Evolutionary conservation across 2,113 vertebrate genomes (phyloP), one percentile per base, ranked within the genome.

Genomic region (Typhlomys cinereus): DNA sequence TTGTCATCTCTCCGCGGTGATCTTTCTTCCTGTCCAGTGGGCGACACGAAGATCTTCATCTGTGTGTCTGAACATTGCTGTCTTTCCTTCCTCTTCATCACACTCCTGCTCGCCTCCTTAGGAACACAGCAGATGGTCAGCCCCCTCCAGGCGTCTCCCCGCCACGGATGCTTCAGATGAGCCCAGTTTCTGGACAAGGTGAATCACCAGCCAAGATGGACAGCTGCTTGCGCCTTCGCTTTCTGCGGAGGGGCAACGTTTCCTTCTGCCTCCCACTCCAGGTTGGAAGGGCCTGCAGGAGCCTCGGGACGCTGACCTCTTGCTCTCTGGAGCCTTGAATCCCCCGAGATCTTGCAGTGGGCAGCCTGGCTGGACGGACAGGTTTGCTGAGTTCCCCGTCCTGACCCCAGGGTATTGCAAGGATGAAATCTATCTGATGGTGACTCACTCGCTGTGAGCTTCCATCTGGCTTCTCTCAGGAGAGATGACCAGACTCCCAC

Each of bases 101-200:
- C 85, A 96, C 97, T 95, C 95, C 93, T 94, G 52, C 89, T 97
- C 95, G 96, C 98, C 97, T 94, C 96, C 85, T 81, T 76, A 39
- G 91, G n/a, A n/a, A n/a, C n/a, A n/a, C n/a, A n/a, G n/a, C n/a
- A 71, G 84, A 90, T 70, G 76, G 82, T 94, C 93, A 70, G n/a
- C 61, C 75, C 62, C 83, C 96, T 95, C 95, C 97, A 98, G 97
- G 98, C 97, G 93, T 98, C 98, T 98, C 94, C 95, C 88, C 67
- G 21, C 95, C 94, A n/a, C n/a, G n/a, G 96, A 97, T 97, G 97
- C 95, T 96, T 96, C 96, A 96, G 96, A 82, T 78, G 83, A 81
- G 92, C 83, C 79, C 76, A 61, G n/a, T 94, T 88, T 93, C 96
- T 92, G 79, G 85, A 80, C 93, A 95, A 95, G 95, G 73, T 20